Percentiles rank a stretch among this genome's conserved stretches.
Evolutionary conservation across 2,113 vertebrate species (phyloP).

Genomic region (Romanogobio albipinnatus): DNA sequence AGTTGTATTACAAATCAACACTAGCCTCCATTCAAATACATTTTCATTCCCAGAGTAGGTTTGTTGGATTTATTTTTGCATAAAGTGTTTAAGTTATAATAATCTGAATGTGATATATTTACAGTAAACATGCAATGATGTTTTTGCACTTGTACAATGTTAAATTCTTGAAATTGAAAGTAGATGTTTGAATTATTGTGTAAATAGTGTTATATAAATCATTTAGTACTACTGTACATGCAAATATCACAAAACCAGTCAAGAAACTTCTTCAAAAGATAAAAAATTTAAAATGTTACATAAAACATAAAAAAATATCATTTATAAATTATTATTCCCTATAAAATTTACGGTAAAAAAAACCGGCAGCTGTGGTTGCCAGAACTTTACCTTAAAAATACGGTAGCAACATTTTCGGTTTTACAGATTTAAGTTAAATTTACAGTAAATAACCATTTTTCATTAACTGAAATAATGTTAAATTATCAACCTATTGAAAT

Average conservation of each 20-base stretch:
- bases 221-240: not conserved
- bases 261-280: not conserved
- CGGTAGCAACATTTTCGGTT: too few species aligned
- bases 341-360: too few species aligned
- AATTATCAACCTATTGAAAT: too few species aligned
- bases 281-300: too few species aligned
- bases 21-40: not conserved
- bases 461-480: too few species aligned
- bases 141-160: not conserved
- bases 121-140: not conserved
- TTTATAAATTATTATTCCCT: too few species aligned
- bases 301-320: too few species aligned
- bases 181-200: not conserved
- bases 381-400: too few species aligned
- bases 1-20: constrained; percentile 26
- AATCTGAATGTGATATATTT: too few species aligned
- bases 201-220: not conserved
- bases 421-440: too few species aligned
- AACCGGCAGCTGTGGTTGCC: too few species aligned
- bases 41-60: not conserved
- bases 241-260: not conserved
- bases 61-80: not conserved
- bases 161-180: not conserved
- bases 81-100: not conserved
- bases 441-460: too few species aligned